phyloP scores from a whole-genome alignment of 30 jellyfish, hydroid and myxozoan species.

The Aurelia sp. region DNA sequence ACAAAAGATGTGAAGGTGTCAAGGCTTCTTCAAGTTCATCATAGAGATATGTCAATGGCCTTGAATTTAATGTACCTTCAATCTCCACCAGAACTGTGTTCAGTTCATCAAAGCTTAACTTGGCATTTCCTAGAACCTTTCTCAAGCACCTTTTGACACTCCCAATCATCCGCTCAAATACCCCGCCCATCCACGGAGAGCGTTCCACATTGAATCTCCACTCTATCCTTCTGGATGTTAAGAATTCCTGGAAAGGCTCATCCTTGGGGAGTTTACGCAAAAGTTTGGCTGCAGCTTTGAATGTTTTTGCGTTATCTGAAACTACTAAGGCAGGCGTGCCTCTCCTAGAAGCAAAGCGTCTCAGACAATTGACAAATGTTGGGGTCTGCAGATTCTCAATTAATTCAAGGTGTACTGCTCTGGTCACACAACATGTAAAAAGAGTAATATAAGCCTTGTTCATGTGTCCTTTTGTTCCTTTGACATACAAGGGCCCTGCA shows the following conservation, averaged over 20 bases:
- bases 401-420: constrained; percentile 44
- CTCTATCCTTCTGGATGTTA: constrained; percentile 4
- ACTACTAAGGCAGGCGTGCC: constrained; percentile 40
- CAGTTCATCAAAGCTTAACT: constrained; percentile 38
- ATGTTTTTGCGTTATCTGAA: constrained; percentile 61
- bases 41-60: constrained; percentile 48
- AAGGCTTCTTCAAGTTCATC: constrained; percentile 44
- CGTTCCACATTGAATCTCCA: constrained; percentile 60
- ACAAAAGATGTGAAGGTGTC: constrained; percentile 49
- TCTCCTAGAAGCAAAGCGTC: constrained; percentile 18
- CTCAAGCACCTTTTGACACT: constrained; percentile 58
- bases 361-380: constrained; percentile 8
- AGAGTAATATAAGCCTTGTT: constrained; percentile 5
- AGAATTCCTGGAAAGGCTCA: background rate
- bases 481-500: constrained; percentile 40
- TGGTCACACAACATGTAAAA: constrained; percentile 25
- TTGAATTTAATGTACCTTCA: constrained; percentile 29
- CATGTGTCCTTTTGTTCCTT: background rate
- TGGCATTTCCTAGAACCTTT: constrained; percentile 32
- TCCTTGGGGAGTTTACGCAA: background rate
- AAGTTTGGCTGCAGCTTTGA: constrained; percentile 40
- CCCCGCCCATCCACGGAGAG: constrained; percentile 73
- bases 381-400: background rate
- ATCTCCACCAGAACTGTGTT: constrained; percentile 55
- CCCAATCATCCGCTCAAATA: constrained; percentile 55